Evolutionary conservation across 1,140 invertebrate species (phyloP).

Genomic region (Aphelinus certus): DNA sequence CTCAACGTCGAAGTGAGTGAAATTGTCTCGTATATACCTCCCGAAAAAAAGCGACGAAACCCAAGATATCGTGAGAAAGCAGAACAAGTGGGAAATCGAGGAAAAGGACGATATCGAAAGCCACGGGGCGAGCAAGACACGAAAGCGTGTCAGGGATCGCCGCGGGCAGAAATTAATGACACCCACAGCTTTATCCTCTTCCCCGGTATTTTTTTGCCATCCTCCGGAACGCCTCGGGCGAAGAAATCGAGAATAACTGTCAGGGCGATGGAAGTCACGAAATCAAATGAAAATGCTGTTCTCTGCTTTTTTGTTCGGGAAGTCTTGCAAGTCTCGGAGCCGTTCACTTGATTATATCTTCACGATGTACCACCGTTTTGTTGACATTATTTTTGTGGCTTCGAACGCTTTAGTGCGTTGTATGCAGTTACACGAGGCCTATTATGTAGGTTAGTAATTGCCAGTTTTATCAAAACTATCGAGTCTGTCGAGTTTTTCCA

Average conservation of each 20-base stretch:
- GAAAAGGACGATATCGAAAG: not conserved
- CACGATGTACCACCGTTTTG: too few relatives aligned
- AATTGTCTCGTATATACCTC: not conserved
- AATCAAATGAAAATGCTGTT: not conserved
- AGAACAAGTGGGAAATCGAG: not conserved
- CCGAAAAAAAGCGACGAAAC: too few relatives aligned
- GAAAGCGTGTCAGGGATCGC: not conserved
- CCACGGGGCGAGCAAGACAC: not conserved
- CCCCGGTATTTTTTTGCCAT: not conserved
- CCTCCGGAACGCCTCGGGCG: not conserved
- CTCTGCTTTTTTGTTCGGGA: not conserved
- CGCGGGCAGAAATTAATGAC: conserved; percentile 20
- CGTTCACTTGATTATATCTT: too few relatives aligned
- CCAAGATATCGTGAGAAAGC: too few relatives aligned
- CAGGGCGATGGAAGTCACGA: not conserved
- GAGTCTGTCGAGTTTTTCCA: too few relatives aligned
- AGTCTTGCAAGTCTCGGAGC: too few relatives aligned
- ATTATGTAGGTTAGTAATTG: too few relatives aligned
- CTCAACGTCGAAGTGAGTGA: too few relatives aligned
- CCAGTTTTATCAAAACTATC: too few relatives aligned
- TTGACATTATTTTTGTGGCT: too few relatives aligned
- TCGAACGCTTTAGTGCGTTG: too few relatives aligned
- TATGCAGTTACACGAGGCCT: too few relatives aligned
- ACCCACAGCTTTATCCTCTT: not conserved
- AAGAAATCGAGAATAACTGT: not conserved